Evolutionary conservation across 2,888 invertebrate species (phyloP).

Genomic region (Stomorhina lunata): DNA sequence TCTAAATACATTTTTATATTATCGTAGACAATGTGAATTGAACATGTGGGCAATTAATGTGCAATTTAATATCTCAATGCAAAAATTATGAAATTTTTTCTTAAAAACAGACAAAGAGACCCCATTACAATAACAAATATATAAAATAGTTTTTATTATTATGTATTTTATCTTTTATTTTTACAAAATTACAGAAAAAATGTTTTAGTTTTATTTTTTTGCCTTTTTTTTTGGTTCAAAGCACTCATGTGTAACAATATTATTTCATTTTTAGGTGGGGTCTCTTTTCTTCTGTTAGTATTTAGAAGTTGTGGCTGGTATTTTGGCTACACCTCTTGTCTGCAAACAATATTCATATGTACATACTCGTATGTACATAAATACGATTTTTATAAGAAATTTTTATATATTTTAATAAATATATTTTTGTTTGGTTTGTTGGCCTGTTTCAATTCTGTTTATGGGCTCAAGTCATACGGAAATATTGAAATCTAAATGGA

Average conservation of each 20-base stretch:
- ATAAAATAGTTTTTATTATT: neutral
- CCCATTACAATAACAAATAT: conserved; percentile 18
- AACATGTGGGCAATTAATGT: conserved; percentile 64
- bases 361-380: neutral
- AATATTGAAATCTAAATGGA: conserved; percentile 42
- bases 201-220: conserved; percentile 2
- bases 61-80: conserved; percentile 65
- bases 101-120: conserved; percentile 18
- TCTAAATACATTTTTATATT: conserved; percentile 4
- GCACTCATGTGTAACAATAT: conserved; percentile 60
- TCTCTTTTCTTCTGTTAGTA: conserved; percentile 32
- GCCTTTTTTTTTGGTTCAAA: conserved; percentile 33
- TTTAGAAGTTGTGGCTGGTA: conserved; percentile 1
- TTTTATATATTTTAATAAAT: conserved; percentile 7
- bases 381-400: neutral
- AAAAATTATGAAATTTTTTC: conserved; percentile 59
- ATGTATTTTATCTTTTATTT: neutral
- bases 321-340: conserved; percentile 52
- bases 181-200: conserved; percentile 13
- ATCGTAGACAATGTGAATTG: conserved; percentile 26
- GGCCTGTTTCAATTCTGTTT: conserved; percentile 18
- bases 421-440: conserved; percentile 1
- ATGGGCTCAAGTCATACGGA: conserved; percentile 49
- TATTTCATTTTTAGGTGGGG: conserved; percentile 58
- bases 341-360: neutral